Percentiles rank a stretch among this genome's conserved stretches.
Conservation (phyloP, 2,888 invertebrate genomes). For the Gnatocerus cornutus region DNA sequence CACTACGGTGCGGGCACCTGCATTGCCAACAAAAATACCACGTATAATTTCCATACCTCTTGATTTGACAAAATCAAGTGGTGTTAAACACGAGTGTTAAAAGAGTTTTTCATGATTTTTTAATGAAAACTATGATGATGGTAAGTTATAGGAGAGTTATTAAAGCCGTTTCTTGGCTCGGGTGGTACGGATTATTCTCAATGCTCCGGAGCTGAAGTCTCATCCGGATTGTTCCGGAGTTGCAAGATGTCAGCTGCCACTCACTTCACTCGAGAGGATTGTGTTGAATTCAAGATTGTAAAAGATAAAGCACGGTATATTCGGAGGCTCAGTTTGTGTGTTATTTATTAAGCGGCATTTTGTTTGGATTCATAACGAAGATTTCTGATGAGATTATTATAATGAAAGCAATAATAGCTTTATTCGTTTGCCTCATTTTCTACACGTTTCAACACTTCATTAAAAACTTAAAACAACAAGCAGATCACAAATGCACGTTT, state of each 20-base stretch:
- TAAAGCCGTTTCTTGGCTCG: slow-evolving; percentile 41
- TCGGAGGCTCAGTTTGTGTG: slow-evolving; percentile 16
- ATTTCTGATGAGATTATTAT: too few species aligned
- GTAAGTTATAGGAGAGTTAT: neutral
- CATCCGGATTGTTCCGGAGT: slow-evolving; percentile 56
- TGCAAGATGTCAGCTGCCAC: slow-evolving; percentile 58
- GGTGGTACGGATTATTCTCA: slow-evolving; percentile 43
- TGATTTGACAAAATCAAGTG: neutral
- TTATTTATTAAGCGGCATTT: too few species aligned
- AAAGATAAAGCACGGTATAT: slow-evolving; percentile 52
- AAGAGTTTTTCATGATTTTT: neutral
- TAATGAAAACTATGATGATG: slow-evolving; percentile 2
- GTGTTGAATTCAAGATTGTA: slow-evolving; percentile 55
- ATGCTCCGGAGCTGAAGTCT: slow-evolving; percentile 53
- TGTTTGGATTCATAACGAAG: too few species aligned
- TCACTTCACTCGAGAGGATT: slow-evolving; percentile 54
- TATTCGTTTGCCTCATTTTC: too few species aligned
- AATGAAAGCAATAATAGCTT: too few species aligned
- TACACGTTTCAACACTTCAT: too few species aligned
- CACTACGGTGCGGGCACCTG: slow-evolving; percentile 43
- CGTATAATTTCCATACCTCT: slow-evolving; percentile 3
- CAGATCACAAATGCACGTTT: too few species aligned
- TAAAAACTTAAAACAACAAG: too few species aligned
- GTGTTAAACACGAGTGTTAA: neutral
- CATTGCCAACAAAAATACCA: slow-evolving; percentile 22